Percentiles rank a stretch among this genome's conserved stretches.
Conservation (phyloP, 2,113 vertebrate species). For the Smithornis capensis region DNA sequence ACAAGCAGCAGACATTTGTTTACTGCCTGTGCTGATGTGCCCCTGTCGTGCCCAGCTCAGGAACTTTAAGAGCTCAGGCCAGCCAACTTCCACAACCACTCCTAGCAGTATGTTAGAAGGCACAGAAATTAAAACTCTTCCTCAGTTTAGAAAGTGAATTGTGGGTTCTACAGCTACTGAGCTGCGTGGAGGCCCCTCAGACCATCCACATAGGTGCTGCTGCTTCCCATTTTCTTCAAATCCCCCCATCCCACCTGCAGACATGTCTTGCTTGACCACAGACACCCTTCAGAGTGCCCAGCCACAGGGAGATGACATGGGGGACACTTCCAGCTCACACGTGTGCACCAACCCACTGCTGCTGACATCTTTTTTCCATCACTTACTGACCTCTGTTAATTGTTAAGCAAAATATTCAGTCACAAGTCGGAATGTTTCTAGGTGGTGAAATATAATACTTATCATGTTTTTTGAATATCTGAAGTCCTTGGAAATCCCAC, state of each 20-base stretch:
- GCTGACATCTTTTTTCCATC: not conserved
- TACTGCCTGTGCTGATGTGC: not conserved
- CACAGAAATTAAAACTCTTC: not conserved
- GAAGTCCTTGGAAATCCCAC: not conserved
- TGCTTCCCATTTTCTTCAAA: not conserved
- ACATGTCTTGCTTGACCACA: not conserved
- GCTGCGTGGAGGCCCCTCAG: not conserved
- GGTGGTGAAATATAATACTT: not conserved
- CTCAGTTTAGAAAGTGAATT: not conserved
- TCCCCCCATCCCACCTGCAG: fast-evolving
- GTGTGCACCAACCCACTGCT: not conserved
- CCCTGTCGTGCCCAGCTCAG: not conserved
- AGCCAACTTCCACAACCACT: conserved; percentile 12
- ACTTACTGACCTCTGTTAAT: not conserved
- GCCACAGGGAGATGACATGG: fast-evolving
- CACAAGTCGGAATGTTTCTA: not conserved
- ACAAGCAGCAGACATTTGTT: not conserved
- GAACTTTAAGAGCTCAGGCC: not conserved
- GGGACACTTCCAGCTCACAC: not conserved
- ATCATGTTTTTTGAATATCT: not conserved
- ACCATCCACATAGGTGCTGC: not conserved
- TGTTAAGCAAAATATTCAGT: not conserved
- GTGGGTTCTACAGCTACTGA: not conserved
- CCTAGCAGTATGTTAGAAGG: not conserved
- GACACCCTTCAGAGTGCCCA: not conserved